Evolutionary conservation across 2,113 vertebrate species (phyloP), one percentile per base, ranked within the genome.

Genomic region (Percina caprodes): DNA sequence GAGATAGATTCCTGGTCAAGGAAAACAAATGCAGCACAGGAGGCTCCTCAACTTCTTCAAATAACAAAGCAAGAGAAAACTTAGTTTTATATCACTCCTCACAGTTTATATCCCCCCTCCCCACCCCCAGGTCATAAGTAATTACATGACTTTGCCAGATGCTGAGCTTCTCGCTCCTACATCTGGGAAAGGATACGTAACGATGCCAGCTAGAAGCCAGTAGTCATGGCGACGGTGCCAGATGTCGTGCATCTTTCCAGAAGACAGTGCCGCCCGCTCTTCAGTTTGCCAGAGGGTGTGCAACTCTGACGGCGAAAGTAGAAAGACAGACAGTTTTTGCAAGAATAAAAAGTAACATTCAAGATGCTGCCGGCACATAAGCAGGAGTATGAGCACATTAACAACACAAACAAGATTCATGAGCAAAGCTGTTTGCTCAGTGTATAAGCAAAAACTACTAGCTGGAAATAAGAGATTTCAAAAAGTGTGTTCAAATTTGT

Each of bases 281-380:
- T 99, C 98, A 0, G 98, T 99, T 93, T 99, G 98, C 98, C 98
- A 99, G 71, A 99, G 94, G 0, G 98, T 99, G 94, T 99, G 98
- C 78, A 99, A 85, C 93, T 99, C 98, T 99, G 94, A 62, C 16
- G 69, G 74, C 56, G 26, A 55, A 51, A 5, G 60, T 23, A 59
- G 16, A 10, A 23, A 71, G 30, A 68, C 46, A 74, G 61, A 80
- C 54, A 19, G 23, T 78, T 76, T 58, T 60, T 42, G 42, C 49
- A 60, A 63, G 62, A 62, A 60, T 1, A 58, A 5, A 71, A 75
- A 74, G 35, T 66, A 13, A 59, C 52, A 24, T 54, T 72, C 61
- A 42, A 52, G 59, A 67, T 30, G 18, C 65, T 82, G 30, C 11
- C 39, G n/a, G 45, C 24, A 33, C 30, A 24, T 68, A 26, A 70